These are phyloP conservation scores for Xestia ashworthii DNA, from an alignment of 2,888 invertebrate species.

Conservation along the genomic window DNA sequence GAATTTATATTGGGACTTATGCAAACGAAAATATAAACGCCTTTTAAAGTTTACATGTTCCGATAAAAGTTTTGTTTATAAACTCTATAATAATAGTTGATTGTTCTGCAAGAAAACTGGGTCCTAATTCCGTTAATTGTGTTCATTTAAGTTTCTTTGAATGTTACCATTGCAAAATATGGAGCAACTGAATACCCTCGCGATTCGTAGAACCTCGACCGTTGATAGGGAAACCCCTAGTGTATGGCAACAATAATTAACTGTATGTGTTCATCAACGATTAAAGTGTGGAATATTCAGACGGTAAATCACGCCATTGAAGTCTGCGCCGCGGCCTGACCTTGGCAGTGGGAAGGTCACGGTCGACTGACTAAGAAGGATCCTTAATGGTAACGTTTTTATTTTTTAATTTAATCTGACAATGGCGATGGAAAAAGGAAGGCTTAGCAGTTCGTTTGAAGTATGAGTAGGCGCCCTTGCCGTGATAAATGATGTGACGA, in stretches of 20 bases:
- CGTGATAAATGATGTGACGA: slow-evolving; percentile 38
- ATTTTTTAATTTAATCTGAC: slow-evolving; percentile 42
- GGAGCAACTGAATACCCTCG: slow-evolving; percentile 13
- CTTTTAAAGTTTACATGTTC: not conserved
- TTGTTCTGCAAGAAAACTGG: slow-evolving; percentile 7
- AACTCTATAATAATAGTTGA: not conserved
- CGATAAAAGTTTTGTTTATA: not conserved
- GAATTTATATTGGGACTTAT: slow-evolving; percentile 5
- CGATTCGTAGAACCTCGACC: slow-evolving; percentile 13
- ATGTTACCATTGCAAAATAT: slow-evolving; percentile 25
- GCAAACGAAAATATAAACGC: not conserved
- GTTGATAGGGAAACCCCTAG: slow-evolving; percentile 42
- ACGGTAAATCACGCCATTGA: slow-evolving; percentile 56
- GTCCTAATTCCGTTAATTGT: not conserved
- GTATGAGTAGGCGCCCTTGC: slow-evolving; percentile 17
- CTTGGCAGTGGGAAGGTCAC: slow-evolving; percentile 65
- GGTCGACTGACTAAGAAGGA: slow-evolving; percentile 63
- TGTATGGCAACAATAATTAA: slow-evolving; percentile 35
- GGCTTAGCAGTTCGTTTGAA: slow-evolving; percentile 28
- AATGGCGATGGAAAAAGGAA: slow-evolving; percentile 35
- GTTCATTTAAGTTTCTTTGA: slow-evolving; percentile 9
- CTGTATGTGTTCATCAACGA: slow-evolving; percentile 60
- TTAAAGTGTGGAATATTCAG: slow-evolving; percentile 60
- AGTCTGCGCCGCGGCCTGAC: slow-evolving; percentile 49
- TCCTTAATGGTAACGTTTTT: slow-evolving; percentile 43